Percentiles rank a stretch among this genome's conserved stretches.
These are phyloP conservation scores for Cataglyphis hispanica DNA, from an alignment of 1,140 invertebrate genomes.

Conservation along the genomic window DNA sequence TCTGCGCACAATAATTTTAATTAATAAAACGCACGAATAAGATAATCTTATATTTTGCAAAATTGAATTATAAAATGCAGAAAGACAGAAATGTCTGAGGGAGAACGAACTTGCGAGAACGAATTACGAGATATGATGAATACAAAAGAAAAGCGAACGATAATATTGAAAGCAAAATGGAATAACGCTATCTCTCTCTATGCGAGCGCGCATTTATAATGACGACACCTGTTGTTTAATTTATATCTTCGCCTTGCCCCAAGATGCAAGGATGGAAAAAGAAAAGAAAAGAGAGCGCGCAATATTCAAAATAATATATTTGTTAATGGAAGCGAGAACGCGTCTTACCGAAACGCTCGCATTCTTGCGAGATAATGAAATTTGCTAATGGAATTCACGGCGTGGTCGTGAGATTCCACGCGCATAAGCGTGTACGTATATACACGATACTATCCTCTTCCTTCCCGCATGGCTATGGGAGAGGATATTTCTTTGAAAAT, in stretches of 20 bases:
- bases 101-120: background rate
- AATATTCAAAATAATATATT: conserved; percentile 11
- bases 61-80: conserved; percentile 24
- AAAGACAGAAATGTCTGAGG: background rate
- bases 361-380: background rate
- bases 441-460: background rate
- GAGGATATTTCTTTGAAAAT: background rate
- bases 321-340: background rate
- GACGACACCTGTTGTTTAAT: conserved; percentile 42
- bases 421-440: background rate
- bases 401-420: background rate
- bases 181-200: background rate
- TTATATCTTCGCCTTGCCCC: conserved; percentile 31
- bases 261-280: background rate
- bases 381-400: conserved; percentile 18
- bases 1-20: background rate
- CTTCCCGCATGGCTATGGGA: background rate
- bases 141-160: conserved; percentile 8
- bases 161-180: conserved; percentile 21
- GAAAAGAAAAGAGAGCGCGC: background rate
- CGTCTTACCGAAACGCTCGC: background rate
- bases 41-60: conserved; percentile 5
- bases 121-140: background rate
- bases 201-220: background rate
- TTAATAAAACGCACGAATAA: background rate